Evolutionary conservation across 2,797 vertebrate genomes (phyloP), one percentile per base, ranked within the genome.

Genomic region (Aratinga solstitialis): DNA sequence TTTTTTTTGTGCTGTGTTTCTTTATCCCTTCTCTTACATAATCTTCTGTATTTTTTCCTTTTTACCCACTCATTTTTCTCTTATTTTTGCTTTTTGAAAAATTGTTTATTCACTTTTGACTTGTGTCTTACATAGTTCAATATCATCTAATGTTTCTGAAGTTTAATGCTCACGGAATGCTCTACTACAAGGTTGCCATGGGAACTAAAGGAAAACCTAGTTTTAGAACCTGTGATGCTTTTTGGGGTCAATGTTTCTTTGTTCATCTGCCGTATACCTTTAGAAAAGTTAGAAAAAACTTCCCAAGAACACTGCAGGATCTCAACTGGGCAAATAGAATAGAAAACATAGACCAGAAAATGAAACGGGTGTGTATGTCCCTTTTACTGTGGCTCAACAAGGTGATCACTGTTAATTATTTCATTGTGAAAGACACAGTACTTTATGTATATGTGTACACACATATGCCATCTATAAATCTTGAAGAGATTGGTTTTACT

Each of bases 181-280:
- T 84, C 34, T 87, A 32, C 53, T 69, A 26, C 48, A 83, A 69
- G 56, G 40, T 63, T 86, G 50, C 51, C 59, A 88, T 92, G 73
- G 66, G 76, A 76, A 32, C 73, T 59, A 84, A 94, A 38, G 34
- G 40, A 65, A 75, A 15, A 51, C 59, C 42, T 81, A 81, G 85
- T 92, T 94, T 94, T 91, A 89, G 83, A 89, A 65, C 21, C 18
- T 58, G 43, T 26, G 15, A 21, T 92, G 86, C 14, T 86, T 82
- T 87, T 29, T 3, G 47, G 32, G 45, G 40, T 84, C 68, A 78
- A 1, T 83, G 68, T 68, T 56, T 67, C 68, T 88, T 87, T 88
- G 51, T 59, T 79, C 58, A 20, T 79, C 48, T 69, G 29, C 47
- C 58, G 30, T 53, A 62, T 27, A 67, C 23, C 61, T 23, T 76